phyloP scores from a whole-genome alignment of 2,113 vertebrate species.

The Ailurus styani region DNA sequence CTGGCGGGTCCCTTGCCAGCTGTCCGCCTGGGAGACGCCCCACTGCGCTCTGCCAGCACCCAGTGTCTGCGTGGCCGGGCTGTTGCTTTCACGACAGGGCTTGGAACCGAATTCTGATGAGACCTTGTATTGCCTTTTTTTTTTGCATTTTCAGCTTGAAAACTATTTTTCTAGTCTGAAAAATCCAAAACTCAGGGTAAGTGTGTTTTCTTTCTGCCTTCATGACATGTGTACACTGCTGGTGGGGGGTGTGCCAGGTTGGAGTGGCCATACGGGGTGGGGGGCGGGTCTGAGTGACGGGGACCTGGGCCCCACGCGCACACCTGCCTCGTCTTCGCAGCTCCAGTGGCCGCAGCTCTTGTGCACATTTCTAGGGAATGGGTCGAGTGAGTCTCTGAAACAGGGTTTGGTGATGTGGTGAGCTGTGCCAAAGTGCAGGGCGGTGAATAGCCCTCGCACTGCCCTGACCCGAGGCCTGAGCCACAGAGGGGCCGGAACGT shows the following conservation, averaged over 20 bases:
- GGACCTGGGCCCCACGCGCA: not conserved
- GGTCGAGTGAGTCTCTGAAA: not conserved
- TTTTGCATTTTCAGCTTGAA: constrained; percentile 93
- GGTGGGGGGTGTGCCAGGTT: not conserved
- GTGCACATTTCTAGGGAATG: fast-evolving
- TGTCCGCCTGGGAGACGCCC: fast-evolving
- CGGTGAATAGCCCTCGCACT: fast-evolving
- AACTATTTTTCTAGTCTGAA: constrained; percentile 99
- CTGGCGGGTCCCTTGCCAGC: not conserved
- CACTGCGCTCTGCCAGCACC: fast-evolving
- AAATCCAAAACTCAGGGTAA: constrained; percentile 99
- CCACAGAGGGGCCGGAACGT: not conserved
- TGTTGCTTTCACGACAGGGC: not conserved
- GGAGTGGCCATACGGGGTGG: fast-evolving
- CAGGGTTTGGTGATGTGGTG: not conserved
- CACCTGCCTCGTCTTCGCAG: no score
- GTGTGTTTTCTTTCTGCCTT: constrained; percentile 55
- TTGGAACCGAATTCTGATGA: not conserved
- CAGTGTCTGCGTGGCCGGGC: fast-evolving
- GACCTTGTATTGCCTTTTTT: not conserved
- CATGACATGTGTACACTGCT: fast-evolving
- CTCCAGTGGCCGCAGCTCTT: not conserved
- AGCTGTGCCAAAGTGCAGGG: not conserved
- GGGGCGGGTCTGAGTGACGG: not conserved
- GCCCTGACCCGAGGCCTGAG: not conserved